Percentiles rank a stretch among this genome's conserved stretches.
Conservation (phyloP, 2,797 vertebrate genomes). For the Enteromius anoplus region DNA sequence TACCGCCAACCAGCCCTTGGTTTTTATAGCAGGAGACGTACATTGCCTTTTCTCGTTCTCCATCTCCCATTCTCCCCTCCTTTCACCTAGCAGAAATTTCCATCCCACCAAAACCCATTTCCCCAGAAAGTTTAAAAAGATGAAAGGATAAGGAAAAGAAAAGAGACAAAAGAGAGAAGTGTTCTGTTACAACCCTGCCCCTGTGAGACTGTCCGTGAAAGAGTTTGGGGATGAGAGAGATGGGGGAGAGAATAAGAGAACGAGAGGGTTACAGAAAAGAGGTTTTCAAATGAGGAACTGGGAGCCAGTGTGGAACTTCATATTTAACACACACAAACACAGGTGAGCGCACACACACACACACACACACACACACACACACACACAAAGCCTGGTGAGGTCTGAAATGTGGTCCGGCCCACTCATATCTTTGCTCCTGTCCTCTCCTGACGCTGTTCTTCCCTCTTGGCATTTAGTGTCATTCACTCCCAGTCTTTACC, state of each 20-base stretch:
- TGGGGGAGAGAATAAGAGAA: slow-evolving; percentile 64
- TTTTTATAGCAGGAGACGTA: slow-evolving; percentile 28
- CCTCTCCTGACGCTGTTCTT: slow-evolving; percentile 63
- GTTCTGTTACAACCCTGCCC: slow-evolving; percentile 78
- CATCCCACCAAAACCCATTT: slow-evolving; percentile 75
- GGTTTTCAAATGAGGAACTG: slow-evolving; percentile 66
- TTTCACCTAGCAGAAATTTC: slow-evolving; percentile 76
- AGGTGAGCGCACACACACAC: slow-evolving; percentile 29
- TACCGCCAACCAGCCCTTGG: slow-evolving; percentile 7
- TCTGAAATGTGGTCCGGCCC: slow-evolving; percentile 44
- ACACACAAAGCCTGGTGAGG: slow-evolving; percentile 24
- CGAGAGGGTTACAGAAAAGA: slow-evolving; percentile 67
- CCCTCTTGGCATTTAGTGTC: slow-evolving; percentile 70
- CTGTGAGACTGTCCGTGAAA: slow-evolving; percentile 79
- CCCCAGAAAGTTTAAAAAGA: slow-evolving; percentile 80
- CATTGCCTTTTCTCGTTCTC: slow-evolving; percentile 40
- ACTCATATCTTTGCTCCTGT: slow-evolving; percentile 50
- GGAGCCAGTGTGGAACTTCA: slow-evolving; percentile 70
- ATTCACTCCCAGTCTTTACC: slow-evolving; percentile 69
- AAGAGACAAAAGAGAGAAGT: slow-evolving; percentile 76
- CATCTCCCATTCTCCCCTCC: slow-evolving; percentile 33
- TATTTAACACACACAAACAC: slow-evolving; percentile 43
- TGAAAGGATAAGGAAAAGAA: slow-evolving; percentile 83
- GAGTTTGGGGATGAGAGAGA: slow-evolving; percentile 77
- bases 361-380: slow-evolving; percentile 29